A percentile compares a stretch with the other conserved stretches of the same genome.
phyloP scores from a whole-genome alignment of 2,888 invertebrate genomes.

The Sclerodermus sp. region DNA sequence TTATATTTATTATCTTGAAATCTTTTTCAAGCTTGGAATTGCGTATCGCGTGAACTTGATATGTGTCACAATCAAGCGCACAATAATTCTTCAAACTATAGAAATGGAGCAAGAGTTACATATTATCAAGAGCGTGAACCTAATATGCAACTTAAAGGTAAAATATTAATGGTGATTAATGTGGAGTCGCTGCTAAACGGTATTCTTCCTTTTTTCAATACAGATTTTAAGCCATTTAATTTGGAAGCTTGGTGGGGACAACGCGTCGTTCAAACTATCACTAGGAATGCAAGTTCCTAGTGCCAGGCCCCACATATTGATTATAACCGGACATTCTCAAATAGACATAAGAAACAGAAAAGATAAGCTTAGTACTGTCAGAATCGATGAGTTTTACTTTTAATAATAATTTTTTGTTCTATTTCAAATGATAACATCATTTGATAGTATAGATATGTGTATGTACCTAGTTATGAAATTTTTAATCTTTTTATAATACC shows the following conservation, averaged over 20 bases:
- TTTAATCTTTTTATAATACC: too few species aligned
- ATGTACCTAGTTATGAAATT: too few species aligned
- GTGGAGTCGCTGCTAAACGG: background rate
- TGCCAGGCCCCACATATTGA: constrained; percentile 48
- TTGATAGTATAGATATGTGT: too few species aligned
- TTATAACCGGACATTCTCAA: constrained; percentile 49
- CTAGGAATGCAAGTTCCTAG: constrained; percentile 54
- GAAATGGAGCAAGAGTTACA: constrained; percentile 62
- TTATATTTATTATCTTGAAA: background rate
- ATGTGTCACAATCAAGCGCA: constrained; percentile 49
- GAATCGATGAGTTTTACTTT: too few species aligned
- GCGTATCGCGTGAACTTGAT: constrained; percentile 63
- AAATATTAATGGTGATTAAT: constrained; percentile 1
- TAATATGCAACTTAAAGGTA: constrained; percentile 53
- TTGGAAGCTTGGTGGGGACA: constrained; percentile 77
- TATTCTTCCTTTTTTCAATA: constrained; percentile 10
- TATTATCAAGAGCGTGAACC: constrained; percentile 67
- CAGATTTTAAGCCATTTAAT: constrained; percentile 78
- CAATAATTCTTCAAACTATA: constrained; percentile 48
- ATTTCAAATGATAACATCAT: too few species aligned
- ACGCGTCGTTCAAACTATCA: constrained; percentile 69
- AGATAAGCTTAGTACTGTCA: constrained; percentile 38
- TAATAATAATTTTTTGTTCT: too few species aligned
- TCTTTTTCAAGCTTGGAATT: constrained; percentile 52
- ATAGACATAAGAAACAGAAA: constrained; percentile 51